Evolutionary conservation across 2,797 vertebrate genomes (phyloP).

Genomic region (Phylloscopus collybita): DNA sequence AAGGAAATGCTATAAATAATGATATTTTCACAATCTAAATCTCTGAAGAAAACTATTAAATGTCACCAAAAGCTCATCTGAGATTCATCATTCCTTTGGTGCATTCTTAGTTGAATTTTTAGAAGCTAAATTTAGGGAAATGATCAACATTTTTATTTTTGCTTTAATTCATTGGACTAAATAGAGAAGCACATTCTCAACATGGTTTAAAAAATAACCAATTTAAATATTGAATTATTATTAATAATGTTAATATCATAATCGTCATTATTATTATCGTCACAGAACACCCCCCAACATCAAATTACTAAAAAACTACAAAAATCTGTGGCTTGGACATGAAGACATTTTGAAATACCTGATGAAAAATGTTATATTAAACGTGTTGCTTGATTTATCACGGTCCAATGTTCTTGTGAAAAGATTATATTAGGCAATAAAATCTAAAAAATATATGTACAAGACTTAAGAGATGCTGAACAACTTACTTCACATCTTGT

Average conservation of each 20-base stretch:
- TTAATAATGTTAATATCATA: neutral
- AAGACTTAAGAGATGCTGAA: neutral
- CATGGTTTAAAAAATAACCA: neutral
- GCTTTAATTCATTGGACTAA: neutral
- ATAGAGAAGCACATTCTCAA: neutral
- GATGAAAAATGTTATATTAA: neutral
- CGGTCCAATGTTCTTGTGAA: neutral
- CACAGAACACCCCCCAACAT: neutral
- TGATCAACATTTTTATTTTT: neutral
- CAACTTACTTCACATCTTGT: neutral
- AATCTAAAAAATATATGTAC: neutral
- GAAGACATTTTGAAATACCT: neutral
- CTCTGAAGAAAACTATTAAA: neutral
- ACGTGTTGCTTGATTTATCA: neutral
- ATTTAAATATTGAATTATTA: neutral
- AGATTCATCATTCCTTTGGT: neutral
- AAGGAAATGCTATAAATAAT: neutral
- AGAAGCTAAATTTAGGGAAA: neutral
- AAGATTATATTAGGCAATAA: neutral
- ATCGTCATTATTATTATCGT: too few species aligned
- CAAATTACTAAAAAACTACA: fast-evolving
- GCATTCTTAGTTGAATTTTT: neutral
- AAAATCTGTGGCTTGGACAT: neutral
- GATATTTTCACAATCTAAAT: neutral
- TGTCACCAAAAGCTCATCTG: neutral